Evolutionary conservation across 2,113 vertebrate species (phyloP).

Genomic region (Cacatua alba): DNA sequence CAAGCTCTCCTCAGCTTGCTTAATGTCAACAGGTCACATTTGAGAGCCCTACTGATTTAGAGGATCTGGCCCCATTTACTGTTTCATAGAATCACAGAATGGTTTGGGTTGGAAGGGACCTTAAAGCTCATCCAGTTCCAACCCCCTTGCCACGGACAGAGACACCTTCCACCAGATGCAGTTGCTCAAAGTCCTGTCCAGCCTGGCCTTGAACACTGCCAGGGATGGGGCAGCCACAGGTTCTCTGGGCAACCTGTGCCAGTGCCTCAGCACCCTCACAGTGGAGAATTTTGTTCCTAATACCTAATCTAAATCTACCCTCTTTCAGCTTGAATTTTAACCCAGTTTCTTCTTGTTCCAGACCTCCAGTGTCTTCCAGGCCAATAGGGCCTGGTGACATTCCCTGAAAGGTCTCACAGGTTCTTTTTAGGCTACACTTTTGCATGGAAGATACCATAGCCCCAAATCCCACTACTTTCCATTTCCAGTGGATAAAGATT

Average conservation of each 20-base stretch:
- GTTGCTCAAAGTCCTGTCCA: neutral
- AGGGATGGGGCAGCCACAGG: neutral
- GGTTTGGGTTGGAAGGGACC: neutral
- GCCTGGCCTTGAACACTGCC: neutral
- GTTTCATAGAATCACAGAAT: neutral
- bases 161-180: neutral
- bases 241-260: neutral
- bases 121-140: neutral
- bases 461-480: neutral
- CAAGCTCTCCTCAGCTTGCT: neutral
- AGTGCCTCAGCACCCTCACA: neutral
- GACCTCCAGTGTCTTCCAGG: neutral
- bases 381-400: neutral
- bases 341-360: neutral
- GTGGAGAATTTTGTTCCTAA: neutral
- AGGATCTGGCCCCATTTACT: neutral
- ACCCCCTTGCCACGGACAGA: neutral
- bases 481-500: neutral
- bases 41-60: neutral
- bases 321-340: neutral
- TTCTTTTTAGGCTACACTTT: neutral
- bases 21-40: neutral
- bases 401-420: neutral
- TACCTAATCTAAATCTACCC: neutral
- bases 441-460: neutral